Evolutionary conservation across 1,140 invertebrate genomes (phyloP), one percentile per base, ranked within the genome.

Genomic region (Drosophila hydei): DNA sequence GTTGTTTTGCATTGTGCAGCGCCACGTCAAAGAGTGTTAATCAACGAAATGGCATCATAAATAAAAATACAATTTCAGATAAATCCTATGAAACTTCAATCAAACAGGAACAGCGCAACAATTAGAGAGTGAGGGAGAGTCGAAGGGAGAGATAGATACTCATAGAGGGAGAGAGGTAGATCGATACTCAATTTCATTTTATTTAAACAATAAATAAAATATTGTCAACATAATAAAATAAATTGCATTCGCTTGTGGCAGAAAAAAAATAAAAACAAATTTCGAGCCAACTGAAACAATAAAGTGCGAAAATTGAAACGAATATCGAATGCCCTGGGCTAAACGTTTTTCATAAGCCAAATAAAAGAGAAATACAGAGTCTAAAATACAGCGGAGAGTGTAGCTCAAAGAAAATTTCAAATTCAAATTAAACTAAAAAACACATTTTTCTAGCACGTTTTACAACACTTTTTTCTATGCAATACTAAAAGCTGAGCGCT

Each of bases 21-120:
- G 61, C 9, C 59, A 63, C 68, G 58, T 76, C 83, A 81, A 88
- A 83, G 78, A 73, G 78, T 88, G 83, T 88, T 88, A 88, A 88
- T 88, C 83, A 88, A 88, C 83, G 62, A 79, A 88, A 88, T 88
- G 83, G 83, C 65, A 78, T 88, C 83, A 88, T 88, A 88, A 88
- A 88, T 88, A 88, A 88, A 88, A 88, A 87, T 60, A 61, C 58
- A 83, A 88, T 88, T 81, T 88, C 83, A 70, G 70, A 88, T 87
- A 87, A 87, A 88, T 83, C 75, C 83, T 79, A 64, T 74, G 75
- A 81, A 81, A 62, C 76, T 88, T 88, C 78, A 88, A 88, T 88
- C 83, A 83, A 88, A 81, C 68, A 88, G 77, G 69, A 81, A 60
- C 75, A 84, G 61, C 42, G 47, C 48, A 43, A 59, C 52, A 59